A percentile compares a stretch with the other conserved stretches of the same genome.
Conservation (phyloP, 2,113 vertebrate species). For the Casuarius casuarius region DNA sequence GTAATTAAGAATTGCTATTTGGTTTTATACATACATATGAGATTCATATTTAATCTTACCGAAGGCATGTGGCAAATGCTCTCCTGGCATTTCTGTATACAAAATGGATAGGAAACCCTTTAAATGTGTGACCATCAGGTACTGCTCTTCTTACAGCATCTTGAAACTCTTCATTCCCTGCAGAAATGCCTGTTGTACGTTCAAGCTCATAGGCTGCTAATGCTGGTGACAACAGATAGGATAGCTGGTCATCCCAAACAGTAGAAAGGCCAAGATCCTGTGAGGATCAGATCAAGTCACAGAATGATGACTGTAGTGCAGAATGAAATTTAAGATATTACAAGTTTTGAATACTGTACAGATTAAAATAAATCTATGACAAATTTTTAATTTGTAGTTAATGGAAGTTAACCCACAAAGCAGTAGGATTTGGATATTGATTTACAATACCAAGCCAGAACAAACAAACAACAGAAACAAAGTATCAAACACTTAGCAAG, state of each 20-base stretch:
- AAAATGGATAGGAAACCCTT: constrained; percentile 97
- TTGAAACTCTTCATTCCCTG: constrained; percentile 97
- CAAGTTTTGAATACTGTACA: neutral
- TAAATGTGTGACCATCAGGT: constrained; percentile 96
- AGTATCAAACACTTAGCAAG: neutral
- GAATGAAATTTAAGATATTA: neutral
- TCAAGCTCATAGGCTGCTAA: constrained; percentile 94
- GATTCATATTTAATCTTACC: constrained; percentile 73
- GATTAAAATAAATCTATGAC: neutral
- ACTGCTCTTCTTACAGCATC: constrained; percentile 92
- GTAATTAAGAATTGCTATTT: neutral
- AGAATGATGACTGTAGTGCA: neutral
- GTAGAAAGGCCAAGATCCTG: constrained; percentile 91
- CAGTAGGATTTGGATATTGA: neutral
- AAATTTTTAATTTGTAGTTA: neutral
- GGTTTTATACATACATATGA: neutral
- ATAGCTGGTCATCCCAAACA: constrained; percentile 95
- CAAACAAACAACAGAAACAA: neutral
- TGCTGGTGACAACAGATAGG: constrained; percentile 93
- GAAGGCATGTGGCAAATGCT: constrained; percentile 90
- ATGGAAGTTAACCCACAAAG: neutral
- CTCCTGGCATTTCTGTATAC: constrained; percentile 91
- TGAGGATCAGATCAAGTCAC: constrained; percentile 7
- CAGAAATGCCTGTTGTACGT: constrained; percentile 87
- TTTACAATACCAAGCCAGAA: neutral